phyloP scores from a whole-genome alignment of 2,797 vertebrate species.

The Betta splendens region DNA sequence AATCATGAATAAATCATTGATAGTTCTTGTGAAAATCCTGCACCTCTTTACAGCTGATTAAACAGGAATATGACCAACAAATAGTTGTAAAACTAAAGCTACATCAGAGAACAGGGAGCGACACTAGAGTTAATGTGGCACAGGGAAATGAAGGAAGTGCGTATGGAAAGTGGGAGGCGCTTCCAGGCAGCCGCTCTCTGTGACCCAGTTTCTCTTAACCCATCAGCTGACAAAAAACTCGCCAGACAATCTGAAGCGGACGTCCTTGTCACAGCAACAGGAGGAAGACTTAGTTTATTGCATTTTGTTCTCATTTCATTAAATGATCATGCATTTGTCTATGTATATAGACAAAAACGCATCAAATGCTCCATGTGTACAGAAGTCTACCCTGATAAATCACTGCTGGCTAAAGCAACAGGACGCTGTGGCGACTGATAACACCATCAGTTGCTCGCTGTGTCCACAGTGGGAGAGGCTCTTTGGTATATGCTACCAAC shows the following conservation, averaged over 20 bases:
- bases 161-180: constrained; percentile 62
- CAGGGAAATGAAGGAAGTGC: constrained; percentile 13
- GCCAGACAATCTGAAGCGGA: constrained; percentile 44
- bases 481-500: constrained; percentile 29
- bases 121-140: constrained; percentile 17
- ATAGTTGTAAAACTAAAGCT: constrained; percentile 13
- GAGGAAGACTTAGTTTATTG: too few species aligned
- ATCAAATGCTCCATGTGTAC: too few species aligned
- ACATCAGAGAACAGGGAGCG: constrained; percentile 9
- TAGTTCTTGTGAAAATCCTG: background rate
- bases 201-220: constrained; percentile 73
- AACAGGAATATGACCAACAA: constrained; percentile 1
- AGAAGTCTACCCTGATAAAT: too few species aligned
- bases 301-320: too few species aligned
- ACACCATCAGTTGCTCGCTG: background rate
- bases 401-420: too few species aligned
- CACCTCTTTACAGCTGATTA: background rate
- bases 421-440: background rate
- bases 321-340: too few species aligned
- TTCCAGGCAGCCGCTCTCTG: constrained; percentile 58
- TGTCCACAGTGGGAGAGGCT: background rate
- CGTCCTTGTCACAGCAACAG: constrained; percentile 20
- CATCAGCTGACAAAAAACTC: constrained; percentile 74
- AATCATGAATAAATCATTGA: too few species aligned
- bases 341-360: too few species aligned